These are phyloP conservation scores for Halichoerus grypus DNA, from an alignment of 2,113 vertebrate species.

Conservation along the genomic window DNA sequence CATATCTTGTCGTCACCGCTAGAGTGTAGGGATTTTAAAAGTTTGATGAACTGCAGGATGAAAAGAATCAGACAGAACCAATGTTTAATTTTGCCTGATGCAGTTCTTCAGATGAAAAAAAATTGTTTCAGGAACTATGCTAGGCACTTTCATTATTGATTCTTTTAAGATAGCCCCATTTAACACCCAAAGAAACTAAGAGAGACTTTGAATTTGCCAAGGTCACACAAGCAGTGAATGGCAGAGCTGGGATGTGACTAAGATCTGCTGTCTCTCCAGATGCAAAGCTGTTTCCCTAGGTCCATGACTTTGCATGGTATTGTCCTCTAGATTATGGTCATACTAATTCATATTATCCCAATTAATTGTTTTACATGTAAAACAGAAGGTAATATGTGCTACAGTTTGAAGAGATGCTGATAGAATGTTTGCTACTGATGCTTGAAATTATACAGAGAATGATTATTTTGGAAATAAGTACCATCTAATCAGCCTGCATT, in stretches of 20 bases:
- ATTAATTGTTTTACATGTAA: background rate
- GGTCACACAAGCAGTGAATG: background rate
- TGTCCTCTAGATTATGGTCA: background rate
- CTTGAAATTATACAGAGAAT: background rate
- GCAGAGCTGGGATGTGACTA: background rate
- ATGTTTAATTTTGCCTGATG: background rate
- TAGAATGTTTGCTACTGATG: background rate
- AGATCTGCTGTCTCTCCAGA: background rate
- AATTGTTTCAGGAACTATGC: background rate
- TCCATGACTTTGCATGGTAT: no score
- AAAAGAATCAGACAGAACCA: background rate
- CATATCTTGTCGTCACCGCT: fast-evolving
- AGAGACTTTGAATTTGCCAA: background rate
- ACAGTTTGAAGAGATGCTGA: background rate
- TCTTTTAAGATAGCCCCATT: background rate
- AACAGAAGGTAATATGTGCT: background rate
- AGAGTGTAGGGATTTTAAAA: background rate
- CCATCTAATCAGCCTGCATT: background rate
- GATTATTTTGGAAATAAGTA: background rate
- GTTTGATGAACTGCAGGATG: background rate
- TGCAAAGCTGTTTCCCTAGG: fast-evolving
- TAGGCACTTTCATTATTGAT: background rate
- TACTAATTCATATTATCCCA: background rate
- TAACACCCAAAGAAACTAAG: background rate
- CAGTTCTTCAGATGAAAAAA: background rate